Base-by-base conservation (phyloP, 2,888 invertebrate species). In the Phlogophora meticulosa region DNA sequence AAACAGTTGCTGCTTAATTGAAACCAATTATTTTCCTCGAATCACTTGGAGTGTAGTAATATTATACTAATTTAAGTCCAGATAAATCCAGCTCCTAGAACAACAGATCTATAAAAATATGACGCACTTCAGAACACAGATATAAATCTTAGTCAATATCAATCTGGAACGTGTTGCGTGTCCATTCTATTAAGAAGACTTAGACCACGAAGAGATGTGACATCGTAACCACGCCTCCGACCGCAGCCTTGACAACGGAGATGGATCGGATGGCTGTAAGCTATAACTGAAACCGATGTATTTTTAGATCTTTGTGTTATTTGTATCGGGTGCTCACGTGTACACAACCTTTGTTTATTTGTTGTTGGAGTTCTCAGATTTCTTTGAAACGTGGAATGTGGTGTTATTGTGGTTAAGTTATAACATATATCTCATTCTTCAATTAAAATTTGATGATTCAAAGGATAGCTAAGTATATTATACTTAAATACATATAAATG, bases 231-330 rank as follows among this genome's bases (percentile, higher is more conserved):
- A 77, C 79, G 76, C 81, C 80, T 63, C 32, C 46, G 58, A 72
- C 83, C 84, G 64, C 83, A 82, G 57, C 82, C 82, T 81, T 81
- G 80, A 17, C 22, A 10, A 34, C 20, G 7, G 11, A 22, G 36
- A 11, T 49, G 59, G 61, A 82, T 80, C 78, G 63, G 53, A 63
- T 82, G 42, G 51, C 72, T 45, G 65, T 56, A 59, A 28, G 28
- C 28, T 28, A 28, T 28, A 4, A 46, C 64, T 40, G 38, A 58
- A 64, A 56, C 65, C 53, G 24, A 10, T 36, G n/a, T 80, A 80
- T 78, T 66, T 75, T 69, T 76, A 81, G 62, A 55, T 51, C 22
- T 61, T 62, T 63, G 64, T 71, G 67, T 76, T 69, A 66, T 80
- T 72, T 70, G 69, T 76, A 79, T 75, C 61, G 15, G 22, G 7